Evolutionary conservation across 2,888 invertebrate genomes (phyloP), one percentile per base, ranked within the genome.

Genomic region (Trissolcus japonicus): DNA sequence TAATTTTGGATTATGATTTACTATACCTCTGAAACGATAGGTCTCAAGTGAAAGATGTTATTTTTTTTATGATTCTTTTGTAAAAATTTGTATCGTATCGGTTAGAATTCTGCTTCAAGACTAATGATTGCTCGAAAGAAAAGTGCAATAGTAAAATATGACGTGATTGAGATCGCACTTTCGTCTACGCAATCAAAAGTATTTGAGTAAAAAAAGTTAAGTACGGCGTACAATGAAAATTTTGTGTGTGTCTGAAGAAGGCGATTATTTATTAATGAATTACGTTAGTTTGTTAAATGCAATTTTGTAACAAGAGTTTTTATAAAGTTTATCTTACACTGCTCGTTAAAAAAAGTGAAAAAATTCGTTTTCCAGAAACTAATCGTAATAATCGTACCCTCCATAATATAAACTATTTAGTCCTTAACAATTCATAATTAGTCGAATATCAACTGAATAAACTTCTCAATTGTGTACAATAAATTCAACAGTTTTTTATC

Each of bases 141-240:
- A 77, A 60, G 53, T 69, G 46, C 69, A 78, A 50, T 60, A 76
- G 63, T 53, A 65, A 61, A 63, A 48, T 67, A 67, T 66, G 66
- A 65, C 46, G 62, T 53, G 51, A 57, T 62, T 67, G 50, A 35
- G 53, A 62, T 67, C 53, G 19, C 7, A 7, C 25, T 61, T 61
- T 35, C 9, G 51, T 25, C 21, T 74, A 69, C 4, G 62, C 51
- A 50, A 9, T 57, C 2, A 62, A 46, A 71, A 56, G 9, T 56
- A 54, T 53, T 46, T 13, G 43, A 14, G 1, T 46, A 46, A 14
- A 14, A 14, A 46, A 46, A 4, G 4, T n/a, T n/a, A 6, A 46
- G 3, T 19, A 19, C 19, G 19, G 19, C 19, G 14, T 17, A 72
- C 60, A 67, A 71, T 40, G 59, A 41, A 65, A 1, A 19, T 19